Conservation (phyloP, 2,113 vertebrate species). For the Nothobranchius kuhntae region DNA sequence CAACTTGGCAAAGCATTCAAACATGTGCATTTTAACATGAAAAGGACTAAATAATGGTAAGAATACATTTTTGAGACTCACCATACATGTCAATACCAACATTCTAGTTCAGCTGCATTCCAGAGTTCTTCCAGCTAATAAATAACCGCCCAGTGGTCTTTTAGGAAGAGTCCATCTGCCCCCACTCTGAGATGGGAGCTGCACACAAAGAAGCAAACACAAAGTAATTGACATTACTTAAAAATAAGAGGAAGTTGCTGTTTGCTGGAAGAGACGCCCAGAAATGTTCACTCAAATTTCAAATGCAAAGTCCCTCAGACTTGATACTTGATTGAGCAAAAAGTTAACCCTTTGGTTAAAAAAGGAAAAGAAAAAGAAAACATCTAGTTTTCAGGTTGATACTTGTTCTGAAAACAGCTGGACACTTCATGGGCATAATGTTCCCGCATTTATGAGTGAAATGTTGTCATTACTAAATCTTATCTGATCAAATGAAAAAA, state of each 20-base stretch:
- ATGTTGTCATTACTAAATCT: no score
- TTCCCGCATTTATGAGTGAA: no score
- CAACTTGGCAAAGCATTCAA: not conserved
- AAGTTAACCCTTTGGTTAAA: not conserved
- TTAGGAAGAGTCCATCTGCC: not conserved
- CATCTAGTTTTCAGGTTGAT: no score
- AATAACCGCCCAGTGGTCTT: not conserved
- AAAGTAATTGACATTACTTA: not conserved
- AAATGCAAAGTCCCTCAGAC: constrained; percentile 15
- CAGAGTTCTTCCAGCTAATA: not conserved
- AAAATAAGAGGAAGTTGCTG: constrained; percentile 34
- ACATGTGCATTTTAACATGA: not conserved
- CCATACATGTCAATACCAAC: constrained; percentile 52
- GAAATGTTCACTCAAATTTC: not conserved
- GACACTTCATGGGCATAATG: no score
- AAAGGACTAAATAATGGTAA: not conserved
- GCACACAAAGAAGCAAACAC: not conserved
- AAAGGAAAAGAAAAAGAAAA: no score
- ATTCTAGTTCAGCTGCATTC: constrained; percentile 8
- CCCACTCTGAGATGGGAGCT: not conserved
- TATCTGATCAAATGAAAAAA: no score
- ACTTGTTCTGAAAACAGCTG: no score
- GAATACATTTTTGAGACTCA: constrained; percentile 20
- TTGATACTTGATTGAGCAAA: not conserved
- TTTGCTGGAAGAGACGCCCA: not conserved